Conservation (phyloP, 2,113 vertebrate species). For the Pedionomus torquatus region DNA sequence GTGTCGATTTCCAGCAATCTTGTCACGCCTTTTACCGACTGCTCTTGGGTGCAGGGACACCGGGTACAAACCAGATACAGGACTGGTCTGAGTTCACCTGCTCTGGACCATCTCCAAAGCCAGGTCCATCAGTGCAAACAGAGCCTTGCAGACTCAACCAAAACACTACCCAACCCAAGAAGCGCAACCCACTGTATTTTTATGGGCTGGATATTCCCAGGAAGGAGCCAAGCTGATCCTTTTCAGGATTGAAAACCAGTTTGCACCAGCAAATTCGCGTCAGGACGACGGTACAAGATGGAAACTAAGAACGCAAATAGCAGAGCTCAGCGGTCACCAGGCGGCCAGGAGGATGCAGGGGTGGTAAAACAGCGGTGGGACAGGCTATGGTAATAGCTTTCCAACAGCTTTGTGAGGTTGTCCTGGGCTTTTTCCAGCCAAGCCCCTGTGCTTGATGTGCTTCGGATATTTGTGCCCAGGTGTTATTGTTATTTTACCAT, state of each 20-base stretch:
- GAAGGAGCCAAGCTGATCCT: background rate
- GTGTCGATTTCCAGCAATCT: accelerated
- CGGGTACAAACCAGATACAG: accelerated
- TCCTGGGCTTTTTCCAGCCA: background rate
- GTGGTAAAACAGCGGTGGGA: background rate
- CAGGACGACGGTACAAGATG: background rate
- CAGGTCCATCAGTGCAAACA: background rate
- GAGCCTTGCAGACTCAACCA: background rate
- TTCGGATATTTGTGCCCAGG: background rate
- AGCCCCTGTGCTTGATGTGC: accelerated
- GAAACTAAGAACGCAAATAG: background rate
- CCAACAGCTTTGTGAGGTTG: background rate
- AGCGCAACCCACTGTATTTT: background rate
- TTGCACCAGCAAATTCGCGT: background rate
- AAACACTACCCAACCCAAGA: background rate
- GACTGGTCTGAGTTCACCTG: background rate
- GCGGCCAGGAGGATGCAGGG: background rate
- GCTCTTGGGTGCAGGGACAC: background rate
- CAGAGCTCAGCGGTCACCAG: background rate
- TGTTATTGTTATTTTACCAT: background rate
- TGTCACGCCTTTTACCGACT: accelerated
- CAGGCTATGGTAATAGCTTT: background rate
- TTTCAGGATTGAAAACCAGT: background rate
- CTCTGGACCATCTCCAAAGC: accelerated
- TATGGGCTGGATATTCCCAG: background rate